Evolutionary conservation across 2,888 invertebrate genomes (phyloP), one percentile per base, ranked within the genome.

Genomic region (Drosophila ezoana): DNA sequence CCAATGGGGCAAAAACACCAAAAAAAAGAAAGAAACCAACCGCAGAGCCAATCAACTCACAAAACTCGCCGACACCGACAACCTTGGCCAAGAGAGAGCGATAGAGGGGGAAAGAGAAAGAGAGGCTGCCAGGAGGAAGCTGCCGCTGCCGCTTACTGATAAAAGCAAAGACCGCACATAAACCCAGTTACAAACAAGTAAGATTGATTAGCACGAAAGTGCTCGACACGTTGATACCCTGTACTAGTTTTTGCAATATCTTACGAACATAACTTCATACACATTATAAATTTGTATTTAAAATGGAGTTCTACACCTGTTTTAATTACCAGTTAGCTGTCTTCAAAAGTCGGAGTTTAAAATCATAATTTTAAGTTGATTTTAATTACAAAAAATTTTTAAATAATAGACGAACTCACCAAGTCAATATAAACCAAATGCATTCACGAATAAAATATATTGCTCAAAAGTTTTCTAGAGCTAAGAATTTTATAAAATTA

Each of bases 1-100:
- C 68, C 78, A 77, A 61, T 65, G 59, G 65, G 54, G 10, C 56
- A 72, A 33, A 33, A 38, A 44, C 58, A 63, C 49, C 35, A 49
- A 18, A 18, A 52, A 38, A 49, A 49, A 44, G 10, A 51, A 47
- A 52, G 16, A 37, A 47, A 43, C 8, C 48, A 76, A 63, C 66
- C 64, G 56, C 63, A 72, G 56, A 85, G 74, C 77, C 83, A 83
- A 83, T 88, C 82, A 88, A 71, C 74, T 74, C 67, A 74, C 85
- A 78, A 87, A 78, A 87, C 70, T 63, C 57, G 67, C 60, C 56
- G 76, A 68, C 49, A 41, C 60, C 74, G 71, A 61, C 68, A 82
- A 67, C 88, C 82, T 79, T 82, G 73, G 69, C 16, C 44, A 47
- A 48, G 44, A 37, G 37, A 45, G 49, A 57, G 54, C 13, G 37